A percentile compares a stretch with the other conserved stretches of the same genome.
Evolutionary conservation across 2,888 invertebrate genomes (phyloP).

Genomic region (Pheosia gnoma): DNA sequence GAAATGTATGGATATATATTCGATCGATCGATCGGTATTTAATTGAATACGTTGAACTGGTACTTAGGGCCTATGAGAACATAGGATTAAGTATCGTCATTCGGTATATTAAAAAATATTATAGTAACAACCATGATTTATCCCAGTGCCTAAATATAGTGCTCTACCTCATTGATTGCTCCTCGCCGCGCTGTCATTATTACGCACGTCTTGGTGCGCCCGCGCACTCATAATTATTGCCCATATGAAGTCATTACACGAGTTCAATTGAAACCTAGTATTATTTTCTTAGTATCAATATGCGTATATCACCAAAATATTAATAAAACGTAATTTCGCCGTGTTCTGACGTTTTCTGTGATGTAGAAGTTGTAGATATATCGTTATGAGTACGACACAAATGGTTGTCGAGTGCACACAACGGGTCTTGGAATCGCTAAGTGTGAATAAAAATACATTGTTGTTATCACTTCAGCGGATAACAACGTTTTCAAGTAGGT

Average conservation of each 20-base stretch:
- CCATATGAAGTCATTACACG: constrained; percentile 51
- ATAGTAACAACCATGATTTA: neutral
- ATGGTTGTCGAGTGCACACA: constrained; percentile 18
- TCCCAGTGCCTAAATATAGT: constrained; percentile 3
- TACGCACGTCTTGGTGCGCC: constrained; percentile 31
- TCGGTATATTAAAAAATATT: neutral
- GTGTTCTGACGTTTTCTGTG: constrained; percentile 28
- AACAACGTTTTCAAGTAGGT: constrained; percentile 27
- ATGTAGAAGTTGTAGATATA: constrained; percentile 26
- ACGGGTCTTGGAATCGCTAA: constrained; percentile 21
- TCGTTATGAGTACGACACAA: constrained; percentile 28
- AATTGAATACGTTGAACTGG: too few relatives aligned
- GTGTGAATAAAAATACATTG: constrained; percentile 23
- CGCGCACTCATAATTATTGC: constrained; percentile 41
- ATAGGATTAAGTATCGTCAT: neutral
- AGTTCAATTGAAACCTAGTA: constrained; percentile 50
- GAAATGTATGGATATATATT: too few relatives aligned
- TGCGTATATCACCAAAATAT: constrained; percentile 31
- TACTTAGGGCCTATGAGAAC: neutral
- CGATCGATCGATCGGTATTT: too few relatives aligned
- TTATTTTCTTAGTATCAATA: constrained; percentile 57
- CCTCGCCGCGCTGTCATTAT: constrained; percentile 23
- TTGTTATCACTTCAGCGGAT: constrained; percentile 29
- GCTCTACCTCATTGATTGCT: constrained; percentile 2
- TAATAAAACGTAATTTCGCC: constrained; percentile 41